Evolutionary conservation across 2,888 invertebrate species (phyloP), one percentile per base, ranked within the genome.

Genomic region (Hyposoter didymator): DNA sequence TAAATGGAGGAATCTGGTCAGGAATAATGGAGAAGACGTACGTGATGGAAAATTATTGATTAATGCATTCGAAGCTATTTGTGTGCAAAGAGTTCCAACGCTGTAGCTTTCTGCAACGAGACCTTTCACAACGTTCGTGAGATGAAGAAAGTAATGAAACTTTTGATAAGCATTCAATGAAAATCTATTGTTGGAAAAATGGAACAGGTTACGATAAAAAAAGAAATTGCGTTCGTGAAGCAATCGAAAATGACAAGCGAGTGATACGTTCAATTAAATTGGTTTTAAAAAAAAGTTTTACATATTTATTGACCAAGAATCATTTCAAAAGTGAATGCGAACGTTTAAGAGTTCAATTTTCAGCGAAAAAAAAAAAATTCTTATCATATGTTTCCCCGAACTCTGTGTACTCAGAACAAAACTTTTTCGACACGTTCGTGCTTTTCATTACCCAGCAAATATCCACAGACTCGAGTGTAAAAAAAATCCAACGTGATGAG

Each of bases 361-460:
- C 19, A 14, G 52, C 28, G 19, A n/a, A 39, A 59, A 59, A 28
- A 47, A 22, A 0, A 74, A 10, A 55, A 43, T 59, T 8, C 19
- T 49, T 32, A n/a, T 70, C 52, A 43, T 22, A 28, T 22, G 10
- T 59, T 52, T 7, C 19, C 8, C 47, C 69, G 22, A 14, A 14
- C 17, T 39, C 17, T 35, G 19, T 52, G 52, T 32, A 14, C n/a
- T 35, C 19, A 22, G 43, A 74, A 74, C 52, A 72, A 72, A 72
- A 52, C 47, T 43, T 47, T 28, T 69, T 69, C 35, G 49, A 10
- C 55, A 19, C 55, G 59, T 43, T 59, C 73, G 59, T 74, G 39
- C 73, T 14, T 35, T 43, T 55, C 35, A 28, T 59, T 43, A n/a
- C 22, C 19, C 43, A 17, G 14, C 22, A 22, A 4, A 22, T 32